These are phyloP conservation scores for Pogonognathellus flavescens DNA, from an alignment of 1,140 invertebrate genomes.

Conservation along the genomic window DNA sequence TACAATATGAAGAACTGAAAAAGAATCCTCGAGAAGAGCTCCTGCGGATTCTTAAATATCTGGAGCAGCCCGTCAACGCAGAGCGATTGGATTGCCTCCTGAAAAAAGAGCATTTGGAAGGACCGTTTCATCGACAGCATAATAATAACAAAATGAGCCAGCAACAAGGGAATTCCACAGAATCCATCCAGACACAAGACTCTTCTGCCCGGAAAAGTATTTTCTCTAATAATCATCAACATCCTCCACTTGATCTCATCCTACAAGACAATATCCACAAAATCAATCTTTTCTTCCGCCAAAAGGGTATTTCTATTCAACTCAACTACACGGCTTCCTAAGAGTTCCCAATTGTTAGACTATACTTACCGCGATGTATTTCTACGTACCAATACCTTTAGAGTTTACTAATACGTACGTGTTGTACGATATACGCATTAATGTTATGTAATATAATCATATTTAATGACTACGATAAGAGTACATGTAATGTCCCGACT, in stretches of 20 bases:
- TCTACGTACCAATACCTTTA: constrained; percentile 23
- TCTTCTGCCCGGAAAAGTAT: constrained; percentile 35
- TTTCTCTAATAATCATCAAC: constrained; percentile 44
- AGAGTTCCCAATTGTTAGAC: constrained; percentile 34
- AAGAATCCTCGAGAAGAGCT: constrained; percentile 59
- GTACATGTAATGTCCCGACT: constrained; percentile 7
- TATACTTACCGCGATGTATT: not conserved
- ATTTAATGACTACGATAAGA: constrained; percentile 14
- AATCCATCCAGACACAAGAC: constrained; percentile 45
- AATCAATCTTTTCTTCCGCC: constrained; percentile 59
- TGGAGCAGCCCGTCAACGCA: constrained; percentile 53
- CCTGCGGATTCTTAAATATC: constrained; percentile 59
- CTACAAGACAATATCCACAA: constrained; percentile 63
- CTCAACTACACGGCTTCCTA: constrained; percentile 56
- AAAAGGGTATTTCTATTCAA: constrained; percentile 57
- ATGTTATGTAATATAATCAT: constrained; percentile 43
- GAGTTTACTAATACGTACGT: not conserved
- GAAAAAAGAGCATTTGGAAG: constrained; percentile 57
- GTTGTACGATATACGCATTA: constrained; percentile 7
- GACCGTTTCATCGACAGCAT: constrained; percentile 58
- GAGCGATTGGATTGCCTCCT: constrained; percentile 57
- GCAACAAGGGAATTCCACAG: constrained; percentile 43
- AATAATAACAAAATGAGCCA: constrained; percentile 37
- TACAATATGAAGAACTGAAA: constrained; percentile 62
- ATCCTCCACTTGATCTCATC: constrained; percentile 61